Evolutionary conservation across 2,888 invertebrate species (phyloP).

Genomic region (Hoplodrina ambigua): DNA sequence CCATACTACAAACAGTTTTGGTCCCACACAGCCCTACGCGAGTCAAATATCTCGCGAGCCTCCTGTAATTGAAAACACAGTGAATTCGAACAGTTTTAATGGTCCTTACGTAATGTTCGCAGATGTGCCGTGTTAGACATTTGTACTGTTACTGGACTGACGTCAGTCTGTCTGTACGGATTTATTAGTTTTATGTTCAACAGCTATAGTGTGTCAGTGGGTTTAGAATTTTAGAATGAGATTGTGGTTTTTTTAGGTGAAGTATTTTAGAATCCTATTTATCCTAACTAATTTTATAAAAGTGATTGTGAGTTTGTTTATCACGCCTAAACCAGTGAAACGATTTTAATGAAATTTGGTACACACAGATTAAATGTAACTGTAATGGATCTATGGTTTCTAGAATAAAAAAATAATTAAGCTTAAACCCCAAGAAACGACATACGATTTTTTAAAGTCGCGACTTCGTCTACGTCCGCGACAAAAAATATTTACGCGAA

Average conservation of each 20-base stretch:
- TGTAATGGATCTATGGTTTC: no score
- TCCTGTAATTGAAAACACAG: slow-evolving; percentile 89
- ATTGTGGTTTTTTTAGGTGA: neutral
- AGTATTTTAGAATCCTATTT: neutral
- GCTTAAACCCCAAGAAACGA: no score
- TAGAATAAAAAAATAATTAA: no score
- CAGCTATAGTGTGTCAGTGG: slow-evolving; percentile 26
- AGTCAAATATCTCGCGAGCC: slow-evolving; percentile 87
- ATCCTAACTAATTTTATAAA: no score
- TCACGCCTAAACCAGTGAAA: no score
- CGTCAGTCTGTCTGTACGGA: slow-evolving; percentile 2
- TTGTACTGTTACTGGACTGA: slow-evolving; percentile 40
- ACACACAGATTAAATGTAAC: no score
- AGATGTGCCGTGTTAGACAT: slow-evolving; percentile 61
- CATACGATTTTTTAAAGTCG: no score
- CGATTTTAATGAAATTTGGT: no score
- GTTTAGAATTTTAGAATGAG: neutral
- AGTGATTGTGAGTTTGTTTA: no score
- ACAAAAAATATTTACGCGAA: no score
- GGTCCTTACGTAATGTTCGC: slow-evolving; percentile 79
- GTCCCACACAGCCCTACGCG: slow-evolving; percentile 73
- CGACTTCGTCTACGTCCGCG: no score
- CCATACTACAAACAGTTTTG: neutral
- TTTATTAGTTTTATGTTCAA: slow-evolving; percentile 30
- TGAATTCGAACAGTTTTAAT: slow-evolving; percentile 87